Evolutionary conservation across 2,888 invertebrate genomes (phyloP).

Genomic region (Harmothoe impar): DNA sequence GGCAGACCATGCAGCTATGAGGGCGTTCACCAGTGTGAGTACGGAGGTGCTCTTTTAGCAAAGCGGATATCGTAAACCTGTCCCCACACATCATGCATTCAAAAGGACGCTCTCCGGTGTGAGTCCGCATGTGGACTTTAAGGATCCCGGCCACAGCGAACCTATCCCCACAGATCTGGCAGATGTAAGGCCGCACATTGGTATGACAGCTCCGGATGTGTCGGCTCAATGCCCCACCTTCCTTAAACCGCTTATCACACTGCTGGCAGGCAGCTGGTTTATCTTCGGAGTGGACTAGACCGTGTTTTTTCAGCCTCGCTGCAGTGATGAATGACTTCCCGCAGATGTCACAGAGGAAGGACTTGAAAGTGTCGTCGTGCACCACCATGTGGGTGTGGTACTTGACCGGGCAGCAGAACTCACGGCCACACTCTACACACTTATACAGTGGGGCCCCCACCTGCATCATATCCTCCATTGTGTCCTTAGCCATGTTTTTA

Average conservation of each 20-base stretch:
- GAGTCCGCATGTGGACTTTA: conserved; percentile 2
- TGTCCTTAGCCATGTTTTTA: no score
- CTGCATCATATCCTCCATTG: no score
- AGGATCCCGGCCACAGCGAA: conserved; percentile 12
- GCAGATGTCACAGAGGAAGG: not conserved
- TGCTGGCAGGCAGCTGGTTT: not conserved
- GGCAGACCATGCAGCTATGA: not conserved
- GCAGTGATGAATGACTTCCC: conserved; percentile 10
- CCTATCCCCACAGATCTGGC: not conserved
- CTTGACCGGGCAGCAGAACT: not conserved
- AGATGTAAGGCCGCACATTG: not conserved
- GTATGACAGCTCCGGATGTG: conserved; percentile 27
- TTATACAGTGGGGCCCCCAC: not conserved
- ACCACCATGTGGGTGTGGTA: not conserved
- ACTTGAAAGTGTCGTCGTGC: not conserved
- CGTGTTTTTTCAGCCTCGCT: not conserved
- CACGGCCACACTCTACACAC: not conserved
- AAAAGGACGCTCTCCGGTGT: not conserved
- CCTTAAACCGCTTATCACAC: conserved; percentile 45
- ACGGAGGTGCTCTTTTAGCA: not conserved
- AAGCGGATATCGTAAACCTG: not conserved
- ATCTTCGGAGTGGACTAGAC: not conserved
- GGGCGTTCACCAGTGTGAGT: not conserved
- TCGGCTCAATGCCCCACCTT: conserved; percentile 8
- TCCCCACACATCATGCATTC: not conserved